A percentile compares a stretch with the other conserved stretches of the same genome.
Evolutionary conservation across 2,113 vertebrate genomes (phyloP).

Genomic region (Emydocephalus ijimae): DNA sequence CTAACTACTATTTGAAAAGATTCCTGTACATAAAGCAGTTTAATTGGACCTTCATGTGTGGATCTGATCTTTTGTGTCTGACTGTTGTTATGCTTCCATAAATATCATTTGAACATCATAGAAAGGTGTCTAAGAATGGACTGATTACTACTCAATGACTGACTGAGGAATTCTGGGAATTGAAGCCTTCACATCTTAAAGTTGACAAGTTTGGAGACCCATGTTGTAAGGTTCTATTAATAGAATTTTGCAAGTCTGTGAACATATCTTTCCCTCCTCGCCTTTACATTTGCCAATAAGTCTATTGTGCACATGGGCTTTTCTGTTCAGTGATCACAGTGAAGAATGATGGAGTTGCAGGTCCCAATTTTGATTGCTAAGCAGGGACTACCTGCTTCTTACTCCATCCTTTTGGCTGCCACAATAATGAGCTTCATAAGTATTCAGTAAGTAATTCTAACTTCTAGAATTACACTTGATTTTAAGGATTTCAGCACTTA

Average conservation of each 20-base stretch:
- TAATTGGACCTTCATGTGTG: not conserved
- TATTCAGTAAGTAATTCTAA: constrained; percentile 25
- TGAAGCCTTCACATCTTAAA: not conserved
- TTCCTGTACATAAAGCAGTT: not conserved
- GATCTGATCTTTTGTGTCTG: not conserved
- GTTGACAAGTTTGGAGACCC: not conserved
- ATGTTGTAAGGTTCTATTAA: not conserved
- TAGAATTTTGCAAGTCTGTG: not conserved
- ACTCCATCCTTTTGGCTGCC: constrained; percentile 26
- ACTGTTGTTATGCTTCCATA: not conserved
- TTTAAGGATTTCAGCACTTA: constrained; percentile 63
- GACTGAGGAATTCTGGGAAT: not conserved
- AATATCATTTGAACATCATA: not conserved
- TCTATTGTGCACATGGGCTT: not conserved
- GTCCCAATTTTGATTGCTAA: not conserved
- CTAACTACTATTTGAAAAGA: not conserved
- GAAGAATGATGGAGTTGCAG: not conserved
- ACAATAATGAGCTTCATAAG: constrained; percentile 45
- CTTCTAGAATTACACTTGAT: constrained; percentile 47
- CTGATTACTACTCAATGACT: not conserved
- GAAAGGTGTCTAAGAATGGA: not conserved
- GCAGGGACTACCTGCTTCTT: not conserved
- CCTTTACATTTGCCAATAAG: not conserved
- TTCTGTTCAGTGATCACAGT: not conserved
- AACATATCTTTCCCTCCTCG: not conserved